Evolutionary conservation across 2,888 invertebrate species (phyloP), one percentile per base, ranked within the genome.

Genomic region (Vesta saturnalis): DNA sequence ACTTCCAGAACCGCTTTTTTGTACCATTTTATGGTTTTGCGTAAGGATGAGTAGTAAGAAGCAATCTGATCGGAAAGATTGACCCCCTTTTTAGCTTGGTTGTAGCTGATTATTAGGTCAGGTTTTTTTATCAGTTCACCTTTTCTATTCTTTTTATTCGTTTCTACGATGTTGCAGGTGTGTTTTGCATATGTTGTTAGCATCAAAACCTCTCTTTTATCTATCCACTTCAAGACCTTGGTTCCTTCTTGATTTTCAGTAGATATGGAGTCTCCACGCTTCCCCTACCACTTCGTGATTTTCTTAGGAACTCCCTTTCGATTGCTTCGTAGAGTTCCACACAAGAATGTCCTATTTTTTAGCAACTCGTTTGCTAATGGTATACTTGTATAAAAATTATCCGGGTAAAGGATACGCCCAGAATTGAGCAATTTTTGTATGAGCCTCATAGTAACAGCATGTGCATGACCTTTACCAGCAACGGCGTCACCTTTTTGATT

Each of bases 381-480:
- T 30, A 30, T 43, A 43, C 43, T 43, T 12, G 43, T 43, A 43
- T 43, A 43, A 43, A 43, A 43, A 43, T 43, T 43, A 43, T 43
- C 43, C 43, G 12, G 10, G 43, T 43, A 43, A 43, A 43, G 43
- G 43, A 43, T 43, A 43, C 43, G 43, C 43, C 43, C 43, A 43
- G 43, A 43, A 43, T 43, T 43, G 43, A 43, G 43, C 43, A 43
- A 43, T 43, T 43, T 43, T 43, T 43, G 43, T 43, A 43, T 43
- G 43, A 43, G 43, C 12, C 43, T 43, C 12, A 43, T 43, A 2
- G 43, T 43, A 43, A 43, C 43, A n/a, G 4, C 43, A 43, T 43
- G 43, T 43, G 43, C 12, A 43, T 43, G 43, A 43, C 43, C 3
- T 30, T 43, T 43, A 43, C 43, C 43, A 43, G 43, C 43, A 43